Conservation (phyloP, 2,797 vertebrate species). For the Sebastes iracundus region DNA sequence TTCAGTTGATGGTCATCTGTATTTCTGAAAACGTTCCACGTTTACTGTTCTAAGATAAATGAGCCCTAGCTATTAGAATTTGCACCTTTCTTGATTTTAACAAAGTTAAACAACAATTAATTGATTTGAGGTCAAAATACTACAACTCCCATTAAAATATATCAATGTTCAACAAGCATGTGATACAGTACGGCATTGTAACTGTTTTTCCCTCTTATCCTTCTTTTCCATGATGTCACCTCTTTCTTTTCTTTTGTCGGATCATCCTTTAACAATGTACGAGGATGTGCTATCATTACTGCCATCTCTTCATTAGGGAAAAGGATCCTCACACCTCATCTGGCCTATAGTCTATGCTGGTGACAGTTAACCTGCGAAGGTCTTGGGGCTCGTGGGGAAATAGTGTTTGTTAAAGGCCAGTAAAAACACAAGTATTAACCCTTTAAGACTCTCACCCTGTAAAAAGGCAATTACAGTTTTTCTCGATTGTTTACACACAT, state of each 20-base stretch:
- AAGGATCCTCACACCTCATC: neutral
- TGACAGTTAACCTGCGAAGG: neutral
- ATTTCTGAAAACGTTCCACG: no score
- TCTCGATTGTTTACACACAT: no score
- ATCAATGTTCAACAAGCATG: neutral
- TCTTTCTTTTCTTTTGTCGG: no score
- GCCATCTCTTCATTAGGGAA: neutral
- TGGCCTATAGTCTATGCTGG: neutral
- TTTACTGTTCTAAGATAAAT: neutral
- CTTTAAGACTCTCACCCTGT: neutral
- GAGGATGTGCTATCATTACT: neutral
- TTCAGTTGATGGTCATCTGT: no score
- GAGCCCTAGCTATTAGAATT: neutral
- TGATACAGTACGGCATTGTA: neutral
- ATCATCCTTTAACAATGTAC: neutral
- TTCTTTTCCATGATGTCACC: no score
- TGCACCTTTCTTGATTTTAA: neutral
- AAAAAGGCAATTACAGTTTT: neutral
- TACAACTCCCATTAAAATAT: neutral
- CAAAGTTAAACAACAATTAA: neutral
- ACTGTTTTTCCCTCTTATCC: no score
- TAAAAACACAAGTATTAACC: neutral
- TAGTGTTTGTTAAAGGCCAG: neutral
- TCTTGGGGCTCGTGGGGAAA: neutral
- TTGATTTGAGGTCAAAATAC: neutral